These are phyloP conservation scores for Mesocentrotus franciscanus DNA, from an alignment of 53 echinoderm and acorn worm genomes.

Conservation along the genomic window DNA sequence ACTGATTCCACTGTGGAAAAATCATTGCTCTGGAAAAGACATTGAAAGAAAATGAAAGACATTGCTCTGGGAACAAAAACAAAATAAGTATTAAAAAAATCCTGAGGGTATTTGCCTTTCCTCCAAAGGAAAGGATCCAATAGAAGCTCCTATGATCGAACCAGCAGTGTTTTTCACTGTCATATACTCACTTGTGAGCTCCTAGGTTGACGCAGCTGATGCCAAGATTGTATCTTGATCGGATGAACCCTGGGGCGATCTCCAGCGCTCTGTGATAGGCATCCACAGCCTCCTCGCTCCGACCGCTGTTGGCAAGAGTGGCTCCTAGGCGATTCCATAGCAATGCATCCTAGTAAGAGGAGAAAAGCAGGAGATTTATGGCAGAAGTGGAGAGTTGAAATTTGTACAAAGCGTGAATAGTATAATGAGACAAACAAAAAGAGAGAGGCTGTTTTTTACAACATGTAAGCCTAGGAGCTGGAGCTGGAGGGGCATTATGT, in stretches of 20 bases:
- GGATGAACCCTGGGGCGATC: slow-evolving; percentile 89
- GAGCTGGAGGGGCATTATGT: no score
- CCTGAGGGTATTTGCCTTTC: no score
- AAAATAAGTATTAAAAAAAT: no score
- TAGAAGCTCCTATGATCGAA: neutral
- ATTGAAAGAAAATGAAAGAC: no score
- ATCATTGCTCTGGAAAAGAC: no score
- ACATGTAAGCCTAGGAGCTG: no score
- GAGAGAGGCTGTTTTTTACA: neutral
- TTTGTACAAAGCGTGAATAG: neutral
- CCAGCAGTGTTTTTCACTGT: neutral
- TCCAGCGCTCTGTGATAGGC: slow-evolving; percentile 91
- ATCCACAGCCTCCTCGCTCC: slow-evolving; percentile 96
- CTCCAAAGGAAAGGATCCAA: no score
- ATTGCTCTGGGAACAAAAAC: no score
- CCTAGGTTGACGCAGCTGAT: slow-evolving; percentile 99
- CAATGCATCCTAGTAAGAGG: slow-evolving; percentile 78
- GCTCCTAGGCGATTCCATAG: slow-evolving; percentile 99
- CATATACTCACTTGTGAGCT: slow-evolving; percentile 88
- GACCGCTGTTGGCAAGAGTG: slow-evolving; percentile 91
- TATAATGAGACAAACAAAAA: neutral
- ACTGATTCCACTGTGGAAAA: no score
- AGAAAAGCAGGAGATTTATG: neutral
- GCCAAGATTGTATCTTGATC: slow-evolving; percentile 96
- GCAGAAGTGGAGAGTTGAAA: neutral